A percentile compares a stretch with the other conserved stretches of the same genome.
Conservation (phyloP, 2,797 vertebrate genomes). For the Intellagama lesueurii region DNA sequence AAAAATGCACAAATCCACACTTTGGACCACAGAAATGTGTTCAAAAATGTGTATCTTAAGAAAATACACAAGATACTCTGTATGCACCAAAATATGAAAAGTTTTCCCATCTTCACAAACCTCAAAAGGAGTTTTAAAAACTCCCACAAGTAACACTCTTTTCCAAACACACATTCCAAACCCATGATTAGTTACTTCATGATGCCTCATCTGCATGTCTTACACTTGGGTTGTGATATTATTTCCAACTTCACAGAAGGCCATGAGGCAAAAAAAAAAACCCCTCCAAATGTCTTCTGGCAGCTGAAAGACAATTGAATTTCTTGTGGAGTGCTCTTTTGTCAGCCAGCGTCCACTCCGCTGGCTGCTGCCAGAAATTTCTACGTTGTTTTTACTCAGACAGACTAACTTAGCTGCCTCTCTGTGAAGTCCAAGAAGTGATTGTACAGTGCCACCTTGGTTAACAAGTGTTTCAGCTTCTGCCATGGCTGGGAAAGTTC, state of each 20-base stretch:
- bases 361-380: not conserved
- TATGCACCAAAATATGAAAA: too few relatives aligned
- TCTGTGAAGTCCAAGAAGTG: not conserved
- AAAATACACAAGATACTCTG: too few relatives aligned
- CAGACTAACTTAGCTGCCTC: not conserved
- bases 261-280: not conserved
- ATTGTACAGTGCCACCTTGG: not conserved
- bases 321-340: not conserved
- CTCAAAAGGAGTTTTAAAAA: not conserved
- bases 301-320: not conserved
- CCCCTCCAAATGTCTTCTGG: not conserved
- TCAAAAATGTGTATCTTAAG: too few relatives aligned
- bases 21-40: too few relatives aligned
- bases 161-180: not conserved
- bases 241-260: constrained; percentile 4
- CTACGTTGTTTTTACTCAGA: not conserved
- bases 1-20: too few relatives aligned
- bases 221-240: not conserved
- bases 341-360: not conserved
- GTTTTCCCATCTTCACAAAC: too few relatives aligned
- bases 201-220: not conserved
- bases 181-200: not conserved
- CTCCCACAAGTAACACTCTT: not conserved
- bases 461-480: constrained; percentile 18
- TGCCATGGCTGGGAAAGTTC: constrained; percentile 32